Evolutionary conservation across 2,113 vertebrate genomes (phyloP).

Genomic region (Melozone crissalis): DNA sequence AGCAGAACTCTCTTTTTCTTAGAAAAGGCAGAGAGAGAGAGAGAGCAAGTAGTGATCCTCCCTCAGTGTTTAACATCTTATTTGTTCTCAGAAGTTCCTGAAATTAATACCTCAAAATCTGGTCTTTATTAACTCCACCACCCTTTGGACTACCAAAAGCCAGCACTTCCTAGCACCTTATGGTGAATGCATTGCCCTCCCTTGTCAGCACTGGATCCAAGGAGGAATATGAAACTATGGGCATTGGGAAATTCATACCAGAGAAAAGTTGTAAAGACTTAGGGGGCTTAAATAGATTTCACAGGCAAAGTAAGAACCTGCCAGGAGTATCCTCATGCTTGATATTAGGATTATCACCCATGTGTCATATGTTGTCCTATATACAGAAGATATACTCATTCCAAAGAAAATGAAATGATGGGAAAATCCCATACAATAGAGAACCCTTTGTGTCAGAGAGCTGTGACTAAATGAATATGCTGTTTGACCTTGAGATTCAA

Average conservation of each 20-base stretch:
- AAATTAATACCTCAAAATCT: conserved; percentile 9
- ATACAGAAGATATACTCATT: neutral
- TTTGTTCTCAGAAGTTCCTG: neutral
- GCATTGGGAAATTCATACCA: neutral
- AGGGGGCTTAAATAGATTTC: neutral
- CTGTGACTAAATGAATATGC: neutral
- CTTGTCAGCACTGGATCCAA: neutral
- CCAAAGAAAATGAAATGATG: neutral
- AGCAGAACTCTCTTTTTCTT: neutral
- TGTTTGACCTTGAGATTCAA: neutral
- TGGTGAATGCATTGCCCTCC: neutral
- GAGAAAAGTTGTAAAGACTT: neutral
- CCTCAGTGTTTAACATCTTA: neutral
- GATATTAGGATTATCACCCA: neutral
- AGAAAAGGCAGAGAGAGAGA: neutral
- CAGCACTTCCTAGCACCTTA: neutral
- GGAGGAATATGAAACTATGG: neutral
- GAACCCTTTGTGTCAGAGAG: neutral
- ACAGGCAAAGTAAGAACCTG: neutral
- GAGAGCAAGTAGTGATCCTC: neutral
- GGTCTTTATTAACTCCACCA: neutral
- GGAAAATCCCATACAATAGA: neutral
- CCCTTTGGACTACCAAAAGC: neutral
- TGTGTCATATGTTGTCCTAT: neutral
- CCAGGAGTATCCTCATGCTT: neutral